phyloP scores from a whole-genome alignment of 2,888 invertebrate genomes.

The Tenthredo notha region DNA sequence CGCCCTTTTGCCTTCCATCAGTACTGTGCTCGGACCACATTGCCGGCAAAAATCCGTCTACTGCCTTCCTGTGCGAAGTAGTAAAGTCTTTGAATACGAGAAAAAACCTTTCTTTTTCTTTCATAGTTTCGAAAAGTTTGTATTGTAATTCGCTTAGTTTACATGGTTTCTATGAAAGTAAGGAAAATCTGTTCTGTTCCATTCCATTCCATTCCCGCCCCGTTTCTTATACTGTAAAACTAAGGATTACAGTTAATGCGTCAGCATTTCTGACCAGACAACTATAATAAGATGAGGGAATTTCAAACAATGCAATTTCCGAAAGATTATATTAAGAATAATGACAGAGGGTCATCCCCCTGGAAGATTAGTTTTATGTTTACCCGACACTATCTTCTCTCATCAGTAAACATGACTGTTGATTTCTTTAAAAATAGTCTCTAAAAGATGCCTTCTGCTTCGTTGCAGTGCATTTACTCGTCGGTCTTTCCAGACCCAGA shows the following conservation, averaged over 20 bases:
- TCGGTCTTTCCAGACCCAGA: not conserved
- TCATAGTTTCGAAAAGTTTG: not conserved
- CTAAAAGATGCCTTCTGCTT: constrained; percentile 22
- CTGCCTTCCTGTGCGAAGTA: constrained; percentile 18
- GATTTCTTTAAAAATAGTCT: constrained; percentile 61
- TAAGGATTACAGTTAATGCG: constrained; percentile 69
- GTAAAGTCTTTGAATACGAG: not conserved
- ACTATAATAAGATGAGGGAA: constrained; percentile 64
- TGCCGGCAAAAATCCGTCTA: constrained; percentile 27
- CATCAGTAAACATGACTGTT: constrained; percentile 69
- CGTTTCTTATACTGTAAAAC: constrained; percentile 3
- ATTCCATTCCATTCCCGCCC: not conserved
- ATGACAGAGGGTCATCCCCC: constrained; percentile 65
- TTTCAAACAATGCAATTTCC: constrained; percentile 71
- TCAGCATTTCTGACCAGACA: constrained; percentile 71
- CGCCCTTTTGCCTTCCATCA: constrained; percentile 61
- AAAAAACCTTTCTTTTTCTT: not conserved
- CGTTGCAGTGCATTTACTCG: not conserved
- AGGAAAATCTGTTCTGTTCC: not conserved
- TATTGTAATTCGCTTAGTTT: constrained; percentile 24
- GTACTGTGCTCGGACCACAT: constrained; percentile 42
- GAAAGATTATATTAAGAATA: constrained; percentile 69
- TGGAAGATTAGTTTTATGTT: constrained; percentile 69
- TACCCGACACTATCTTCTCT: constrained; percentile 61
- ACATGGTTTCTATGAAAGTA: not conserved